Evolutionary conservation across 2,797 vertebrate species (phyloP).

Genomic region (Sphenodon punctatus): DNA sequence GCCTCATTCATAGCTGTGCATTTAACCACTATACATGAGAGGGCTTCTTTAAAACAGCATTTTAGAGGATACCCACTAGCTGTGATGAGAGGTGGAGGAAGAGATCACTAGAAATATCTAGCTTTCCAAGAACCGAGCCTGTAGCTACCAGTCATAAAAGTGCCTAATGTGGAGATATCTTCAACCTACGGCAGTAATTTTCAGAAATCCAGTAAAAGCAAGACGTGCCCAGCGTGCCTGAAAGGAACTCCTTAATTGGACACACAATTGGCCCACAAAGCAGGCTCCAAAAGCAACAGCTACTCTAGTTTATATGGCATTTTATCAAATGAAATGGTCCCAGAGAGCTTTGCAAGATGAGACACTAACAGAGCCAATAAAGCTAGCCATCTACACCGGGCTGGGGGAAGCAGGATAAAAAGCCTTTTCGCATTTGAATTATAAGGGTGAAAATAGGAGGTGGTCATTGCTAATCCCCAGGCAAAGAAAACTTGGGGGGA

Average conservation of each 20-base stretch:
- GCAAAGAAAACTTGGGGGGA: not conserved
- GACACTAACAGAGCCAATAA: constrained; percentile 43
- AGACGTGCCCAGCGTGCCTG: constrained; percentile 11
- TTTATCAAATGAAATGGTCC: constrained; percentile 54
- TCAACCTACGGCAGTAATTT: constrained; percentile 52
- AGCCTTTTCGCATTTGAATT: not conserved
- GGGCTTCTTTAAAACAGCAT: no score
- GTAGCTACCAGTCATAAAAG: constrained; percentile 15
- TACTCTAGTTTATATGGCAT: constrained; percentile 51
- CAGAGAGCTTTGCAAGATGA: constrained; percentile 36
- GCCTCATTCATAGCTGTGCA: no score
- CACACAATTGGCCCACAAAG: constrained; percentile 15
- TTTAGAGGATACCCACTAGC: no score
- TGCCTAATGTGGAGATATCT: constrained; percentile 35
- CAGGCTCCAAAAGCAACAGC: constrained; percentile 57
- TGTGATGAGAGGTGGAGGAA: not conserved
- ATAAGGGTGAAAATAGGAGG: not conserved
- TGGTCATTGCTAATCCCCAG: not conserved
- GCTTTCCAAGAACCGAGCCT: not conserved
- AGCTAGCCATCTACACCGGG: constrained; percentile 8
- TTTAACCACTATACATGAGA: no score
- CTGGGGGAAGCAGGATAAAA: not conserved
- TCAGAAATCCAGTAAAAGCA: constrained; percentile 34
- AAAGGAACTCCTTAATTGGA: constrained; percentile 56
- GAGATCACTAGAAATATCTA: not conserved